These are phyloP conservation scores for Erpetoichthys calabaricus DNA, from an alignment of 2,797 vertebrate species.

Conservation along the genomic window DNA sequence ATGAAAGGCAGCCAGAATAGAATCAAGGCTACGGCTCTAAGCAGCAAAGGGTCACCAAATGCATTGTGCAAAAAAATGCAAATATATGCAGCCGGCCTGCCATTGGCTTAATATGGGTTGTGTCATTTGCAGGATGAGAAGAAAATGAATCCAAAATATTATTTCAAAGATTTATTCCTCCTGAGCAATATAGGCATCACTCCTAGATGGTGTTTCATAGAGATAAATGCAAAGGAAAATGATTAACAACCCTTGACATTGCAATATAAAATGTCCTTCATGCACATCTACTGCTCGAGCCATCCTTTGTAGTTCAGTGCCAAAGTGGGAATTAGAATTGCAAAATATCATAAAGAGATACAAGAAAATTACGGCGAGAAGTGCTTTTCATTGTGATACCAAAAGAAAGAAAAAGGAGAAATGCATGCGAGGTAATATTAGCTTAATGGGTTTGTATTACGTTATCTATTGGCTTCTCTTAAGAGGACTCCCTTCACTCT, in stretches of 20 bases:
- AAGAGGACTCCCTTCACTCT: slow-evolving; percentile 8
- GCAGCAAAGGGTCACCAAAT: slow-evolving; percentile 3
- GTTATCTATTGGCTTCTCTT: slow-evolving; percentile 13
- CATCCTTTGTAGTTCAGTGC: slow-evolving; percentile 49
- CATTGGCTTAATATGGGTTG: slow-evolving; percentile 25
- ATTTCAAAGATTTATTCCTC: slow-evolving; percentile 31
- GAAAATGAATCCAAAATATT: slow-evolving; percentile 30
- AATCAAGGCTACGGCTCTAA: slow-evolving; percentile 3
- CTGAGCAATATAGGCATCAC: slow-evolving; percentile 18
- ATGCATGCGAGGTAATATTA: slow-evolving; percentile 41
- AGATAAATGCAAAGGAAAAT: slow-evolving; percentile 29
- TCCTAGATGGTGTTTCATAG: slow-evolving; percentile 23
- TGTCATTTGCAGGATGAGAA: slow-evolving; percentile 27
- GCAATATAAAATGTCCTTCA: slow-evolving; percentile 55
- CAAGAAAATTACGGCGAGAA: slow-evolving; percentile 48
- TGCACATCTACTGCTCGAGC: slow-evolving; percentile 39
- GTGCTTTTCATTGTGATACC: slow-evolving; percentile 30
- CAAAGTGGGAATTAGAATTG: slow-evolving; percentile 61
- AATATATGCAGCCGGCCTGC: slow-evolving; percentile 26
- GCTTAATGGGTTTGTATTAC: slow-evolving; percentile 36
- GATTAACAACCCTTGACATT: slow-evolving; percentile 54
- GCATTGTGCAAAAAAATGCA: slow-evolving; percentile 17
- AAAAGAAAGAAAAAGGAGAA: slow-evolving; percentile 37
- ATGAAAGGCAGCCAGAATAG: slow-evolving; percentile 6
- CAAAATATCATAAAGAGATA: slow-evolving; percentile 41